These are phyloP conservation scores for Hippasteria phrygiana DNA, from an alignment of 53 echinoderm and acorn worm species.

Conservation along the genomic window DNA sequence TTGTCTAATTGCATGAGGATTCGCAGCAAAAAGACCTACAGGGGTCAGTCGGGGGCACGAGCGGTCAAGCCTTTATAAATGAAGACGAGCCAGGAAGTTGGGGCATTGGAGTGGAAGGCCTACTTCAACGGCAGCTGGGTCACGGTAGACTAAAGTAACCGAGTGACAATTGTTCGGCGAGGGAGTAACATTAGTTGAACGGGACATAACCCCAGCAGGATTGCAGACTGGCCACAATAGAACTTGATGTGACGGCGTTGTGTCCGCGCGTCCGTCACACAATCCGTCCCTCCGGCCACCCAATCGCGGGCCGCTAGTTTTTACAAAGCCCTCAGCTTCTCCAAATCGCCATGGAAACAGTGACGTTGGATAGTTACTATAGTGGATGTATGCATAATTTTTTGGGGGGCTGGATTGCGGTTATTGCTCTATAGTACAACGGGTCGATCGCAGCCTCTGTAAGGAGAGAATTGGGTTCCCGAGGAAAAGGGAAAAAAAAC, in stretches of 20 bases:
- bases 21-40: background rate
- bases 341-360: slow-evolving; percentile 30
- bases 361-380: slow-evolving; percentile 60
- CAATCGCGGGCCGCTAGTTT: slow-evolving; percentile 50
- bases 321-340: slow-evolving; percentile 51
- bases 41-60: slow-evolving; percentile 16
- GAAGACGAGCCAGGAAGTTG: slow-evolving; percentile 32
- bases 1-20: slow-evolving; percentile 13
- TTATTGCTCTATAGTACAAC: slow-evolving; percentile 52
- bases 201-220: background rate
- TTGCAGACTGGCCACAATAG: slow-evolving; percentile 46
- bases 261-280: slow-evolving; percentile 47
- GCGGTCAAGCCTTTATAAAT: slow-evolving; percentile 25
- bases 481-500: background rate
- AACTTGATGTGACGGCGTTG: slow-evolving; percentile 37
- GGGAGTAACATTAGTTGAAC: background rate
- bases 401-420: slow-evolving; percentile 11
- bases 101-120: slow-evolving; percentile 41
- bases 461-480: slow-evolving; percentile 51
- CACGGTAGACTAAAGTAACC: slow-evolving; percentile 15
- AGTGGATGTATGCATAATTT: slow-evolving; percentile 2
- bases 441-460: slow-evolving; percentile 58
- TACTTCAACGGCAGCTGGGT: slow-evolving; percentile 19
- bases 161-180: slow-evolving; percentile 33
- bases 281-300: slow-evolving; percentile 58